Conservation (phyloP, 2,113 vertebrate species). For the Alligator sinensis region DNA sequence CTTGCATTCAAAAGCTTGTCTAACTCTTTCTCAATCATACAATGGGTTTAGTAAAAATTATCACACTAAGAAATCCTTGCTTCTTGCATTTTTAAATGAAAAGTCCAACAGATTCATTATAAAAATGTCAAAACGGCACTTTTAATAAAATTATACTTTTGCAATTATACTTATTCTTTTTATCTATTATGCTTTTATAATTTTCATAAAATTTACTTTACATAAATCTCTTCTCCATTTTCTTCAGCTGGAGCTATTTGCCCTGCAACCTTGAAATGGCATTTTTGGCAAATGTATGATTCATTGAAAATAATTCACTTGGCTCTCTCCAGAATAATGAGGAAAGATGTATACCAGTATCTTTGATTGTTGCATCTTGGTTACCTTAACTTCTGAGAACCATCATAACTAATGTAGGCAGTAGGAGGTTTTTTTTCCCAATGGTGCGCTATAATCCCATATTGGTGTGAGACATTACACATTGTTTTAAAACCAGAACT, state of each 20-base stretch:
- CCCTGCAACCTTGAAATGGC: not conserved
- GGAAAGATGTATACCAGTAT: not conserved
- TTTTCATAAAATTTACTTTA: not conserved
- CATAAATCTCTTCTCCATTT: not conserved
- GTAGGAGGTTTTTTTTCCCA: conserved; percentile 36
- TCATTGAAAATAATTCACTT: not conserved
- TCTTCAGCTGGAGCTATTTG: not conserved
- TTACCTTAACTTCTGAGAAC: conserved; percentile 22
- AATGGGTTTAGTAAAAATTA: too few relatives aligned
- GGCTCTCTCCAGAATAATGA: not conserved
- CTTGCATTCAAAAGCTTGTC: too few relatives aligned
- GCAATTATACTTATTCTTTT: too few relatives aligned
- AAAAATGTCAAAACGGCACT: not conserved
- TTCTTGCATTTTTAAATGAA: not conserved
- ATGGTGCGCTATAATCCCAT: conserved; percentile 37
- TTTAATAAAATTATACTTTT: too few relatives aligned
- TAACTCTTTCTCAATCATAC: too few relatives aligned
- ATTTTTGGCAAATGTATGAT: not conserved
- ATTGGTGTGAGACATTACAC: conserved; percentile 40
- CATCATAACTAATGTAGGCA: conserved; percentile 28
- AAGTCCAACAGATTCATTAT: not conserved
- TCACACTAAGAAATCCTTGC: too few relatives aligned
- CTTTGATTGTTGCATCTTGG: not conserved
- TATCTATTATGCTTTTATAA: too few relatives aligned
- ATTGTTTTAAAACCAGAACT: conserved; percentile 54